phyloP scores from a whole-genome alignment of 2,888 invertebrate species.

The Caenorhabditis parvicauda region DNA sequence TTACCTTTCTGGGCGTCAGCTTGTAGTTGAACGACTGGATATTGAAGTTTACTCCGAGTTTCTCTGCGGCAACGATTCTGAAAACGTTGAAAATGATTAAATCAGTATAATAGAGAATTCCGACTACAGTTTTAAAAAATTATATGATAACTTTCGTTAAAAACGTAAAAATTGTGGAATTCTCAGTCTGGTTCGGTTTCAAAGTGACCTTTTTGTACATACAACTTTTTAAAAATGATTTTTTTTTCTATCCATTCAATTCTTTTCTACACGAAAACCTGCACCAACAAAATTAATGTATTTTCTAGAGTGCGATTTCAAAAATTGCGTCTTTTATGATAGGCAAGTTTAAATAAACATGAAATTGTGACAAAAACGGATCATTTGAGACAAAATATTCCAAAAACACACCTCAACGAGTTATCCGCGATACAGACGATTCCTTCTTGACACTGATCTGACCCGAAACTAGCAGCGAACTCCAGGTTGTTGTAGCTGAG shows the following conservation, averaged over 20 bases:
- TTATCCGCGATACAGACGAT: slow-evolving; percentile 98
- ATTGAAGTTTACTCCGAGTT: slow-evolving; percentile 96
- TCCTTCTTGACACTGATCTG: slow-evolving; percentile 97
- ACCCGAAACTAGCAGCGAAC: slow-evolving; percentile 90
- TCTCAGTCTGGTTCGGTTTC: background rate
- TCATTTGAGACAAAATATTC: background rate
- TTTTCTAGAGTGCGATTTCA: too few relatives aligned
- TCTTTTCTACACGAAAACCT: background rate
- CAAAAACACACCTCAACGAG: slow-evolving; percentile 75
- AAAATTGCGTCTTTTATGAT: too few relatives aligned
- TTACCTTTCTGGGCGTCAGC: slow-evolving; percentile 76
- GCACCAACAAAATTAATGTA: background rate
- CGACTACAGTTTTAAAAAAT: too few relatives aligned
- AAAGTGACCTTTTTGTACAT: background rate
- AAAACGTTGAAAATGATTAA: too few relatives aligned
- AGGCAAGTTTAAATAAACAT: too few relatives aligned
- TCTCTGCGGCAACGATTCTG: slow-evolving; percentile 90
- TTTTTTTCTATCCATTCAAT: background rate
- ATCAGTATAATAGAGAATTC: too few relatives aligned
- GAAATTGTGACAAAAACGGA: too few relatives aligned
- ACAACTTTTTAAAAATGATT: too few relatives aligned
- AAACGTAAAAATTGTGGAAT: too few relatives aligned
- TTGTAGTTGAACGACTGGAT: slow-evolving; percentile 84
- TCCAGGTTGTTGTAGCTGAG: slow-evolving; percentile 82
- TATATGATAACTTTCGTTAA: too few relatives aligned